phyloP scores from a whole-genome alignment of 2,113 vertebrate species.

The Petrocephalus microphthalmus region DNA sequence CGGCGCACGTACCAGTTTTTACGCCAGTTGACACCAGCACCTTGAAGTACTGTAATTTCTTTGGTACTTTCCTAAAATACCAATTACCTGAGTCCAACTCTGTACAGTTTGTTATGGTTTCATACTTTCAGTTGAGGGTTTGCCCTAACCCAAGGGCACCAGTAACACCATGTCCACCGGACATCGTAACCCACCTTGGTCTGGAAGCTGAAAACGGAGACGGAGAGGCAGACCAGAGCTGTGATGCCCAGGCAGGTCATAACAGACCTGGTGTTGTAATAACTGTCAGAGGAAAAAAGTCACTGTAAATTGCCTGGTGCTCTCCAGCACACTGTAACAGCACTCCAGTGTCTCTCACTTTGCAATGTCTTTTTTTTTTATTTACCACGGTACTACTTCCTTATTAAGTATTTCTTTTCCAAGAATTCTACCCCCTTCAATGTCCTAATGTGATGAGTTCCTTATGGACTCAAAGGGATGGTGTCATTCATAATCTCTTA shows the following conservation, averaged over 20 bases:
- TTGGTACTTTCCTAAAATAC: background rate
- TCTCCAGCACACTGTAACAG: background rate
- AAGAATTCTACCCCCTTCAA: background rate
- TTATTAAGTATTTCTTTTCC: background rate
- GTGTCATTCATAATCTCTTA: background rate
- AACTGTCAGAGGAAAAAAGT: conserved; percentile 56
- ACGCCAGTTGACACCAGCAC: background rate
- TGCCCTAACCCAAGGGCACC: background rate
- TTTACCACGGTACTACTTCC: background rate
- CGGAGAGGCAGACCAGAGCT: conserved; percentile 76
- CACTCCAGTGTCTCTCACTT: background rate
- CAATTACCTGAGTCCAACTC: background rate
- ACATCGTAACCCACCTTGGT: conserved; percentile 67
- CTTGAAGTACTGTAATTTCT: background rate
- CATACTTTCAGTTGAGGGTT: background rate
- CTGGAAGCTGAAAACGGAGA: conserved; percentile 93
- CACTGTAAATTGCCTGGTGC: background rate
- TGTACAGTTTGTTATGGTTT: background rate
- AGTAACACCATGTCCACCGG: background rate
- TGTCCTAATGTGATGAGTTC: background rate
- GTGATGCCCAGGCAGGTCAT: conserved; percentile 84
- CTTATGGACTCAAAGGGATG: background rate
- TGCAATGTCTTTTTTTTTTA: background rate
- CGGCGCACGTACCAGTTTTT: background rate
- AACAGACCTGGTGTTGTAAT: conserved; percentile 85